Base-by-base conservation (phyloP, 2,888 invertebrate genomes). In the Mactromeris polynyma region DNA sequence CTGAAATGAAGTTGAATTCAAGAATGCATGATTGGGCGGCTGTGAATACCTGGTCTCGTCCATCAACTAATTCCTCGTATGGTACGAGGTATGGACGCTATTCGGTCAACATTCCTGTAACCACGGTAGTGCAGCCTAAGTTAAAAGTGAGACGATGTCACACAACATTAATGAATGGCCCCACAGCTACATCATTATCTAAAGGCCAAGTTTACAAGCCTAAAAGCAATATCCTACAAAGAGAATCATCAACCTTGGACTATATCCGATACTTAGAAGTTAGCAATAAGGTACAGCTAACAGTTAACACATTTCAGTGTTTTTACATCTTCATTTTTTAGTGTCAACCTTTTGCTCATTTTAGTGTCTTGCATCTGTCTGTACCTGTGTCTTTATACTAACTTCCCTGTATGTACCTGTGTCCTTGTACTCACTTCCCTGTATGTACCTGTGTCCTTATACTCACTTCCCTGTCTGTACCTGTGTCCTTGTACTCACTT, bases 11-110 rank as follows among this genome's bases (percentile, higher is more conserved):
- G n/a, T 40, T 79, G n/a, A 79, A 79, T 40, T 40, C 40, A 1
- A 73, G 14, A 73, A 87, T 89, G 89, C 89, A 89, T 40, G 89
- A 89, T 9, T 89, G 89, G 89, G 87, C 89, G 1, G 85, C 90
- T 7, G 86, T 83, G 33, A 90, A 86, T 31, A 81, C 81, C 17
- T 90, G 90, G 90, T 84, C 90, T 33, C 88, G 90, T 4, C 88
- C 86, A 19, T n/a, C 69, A 42, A 85, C 81, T 14, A 86, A 89
- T 33, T 73, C 69, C 1, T 80, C 51, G 40, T 38, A 82, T 36
- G 88, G 81, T 2, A 31, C 40, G 17, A 73, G 81, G 11, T 77
- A 86, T 58, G 86, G 86, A 82, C 86, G 86, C 0, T 87, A 82
- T 33, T 87, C 86, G 0, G 86, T 87, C 1, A 87, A 87, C 54